These are phyloP conservation scores for Epinephelus lanceolatus DNA, from an alignment of 2,113 vertebrate genomes.

Conservation along the genomic window DNA sequence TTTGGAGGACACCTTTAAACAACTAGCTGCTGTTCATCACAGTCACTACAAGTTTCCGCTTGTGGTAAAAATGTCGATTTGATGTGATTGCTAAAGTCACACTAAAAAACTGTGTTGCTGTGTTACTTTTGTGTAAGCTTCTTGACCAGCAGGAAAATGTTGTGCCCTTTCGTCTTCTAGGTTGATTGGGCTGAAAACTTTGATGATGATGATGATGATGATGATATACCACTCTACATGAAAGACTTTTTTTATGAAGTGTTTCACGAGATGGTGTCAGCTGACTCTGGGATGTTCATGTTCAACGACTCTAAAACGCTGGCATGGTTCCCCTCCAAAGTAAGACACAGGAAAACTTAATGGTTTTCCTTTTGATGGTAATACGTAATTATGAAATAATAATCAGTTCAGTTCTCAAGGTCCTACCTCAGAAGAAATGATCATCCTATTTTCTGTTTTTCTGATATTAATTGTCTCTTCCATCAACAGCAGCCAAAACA, in stretches of 20 bases:
- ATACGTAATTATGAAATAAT: neutral
- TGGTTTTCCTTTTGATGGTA: fast-evolving
- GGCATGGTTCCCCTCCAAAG: slow-evolving; percentile 85
- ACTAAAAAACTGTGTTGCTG: too few relatives aligned
- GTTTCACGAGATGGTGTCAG: slow-evolving; percentile 78
- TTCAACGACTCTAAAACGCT: slow-evolving; percentile 72
- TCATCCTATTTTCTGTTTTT: neutral
- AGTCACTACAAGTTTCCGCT: too few relatives aligned
- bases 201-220: neutral
- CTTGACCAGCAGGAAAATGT: too few relatives aligned
- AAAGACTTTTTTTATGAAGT: slow-evolving; percentile 82
- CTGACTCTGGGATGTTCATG: slow-evolving; percentile 78
- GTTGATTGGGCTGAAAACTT: slow-evolving; percentile 60
- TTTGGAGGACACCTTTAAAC: too few relatives aligned
- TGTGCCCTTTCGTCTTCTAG: slow-evolving; percentile 50
- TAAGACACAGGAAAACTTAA: slow-evolving; percentile 53
- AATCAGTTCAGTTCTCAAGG: neutral
- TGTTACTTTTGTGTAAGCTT: too few relatives aligned
- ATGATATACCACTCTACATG: neutral
- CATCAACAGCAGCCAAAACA: slow-evolving; percentile 53
- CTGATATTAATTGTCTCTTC: neutral
- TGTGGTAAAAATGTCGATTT: too few relatives aligned
- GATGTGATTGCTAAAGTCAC: too few relatives aligned
- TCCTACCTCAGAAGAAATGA: neutral
- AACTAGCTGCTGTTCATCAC: too few relatives aligned